Evolutionary conservation across 2,113 vertebrate species (phyloP).

Genomic region (Poicephalus gulielmi): DNA sequence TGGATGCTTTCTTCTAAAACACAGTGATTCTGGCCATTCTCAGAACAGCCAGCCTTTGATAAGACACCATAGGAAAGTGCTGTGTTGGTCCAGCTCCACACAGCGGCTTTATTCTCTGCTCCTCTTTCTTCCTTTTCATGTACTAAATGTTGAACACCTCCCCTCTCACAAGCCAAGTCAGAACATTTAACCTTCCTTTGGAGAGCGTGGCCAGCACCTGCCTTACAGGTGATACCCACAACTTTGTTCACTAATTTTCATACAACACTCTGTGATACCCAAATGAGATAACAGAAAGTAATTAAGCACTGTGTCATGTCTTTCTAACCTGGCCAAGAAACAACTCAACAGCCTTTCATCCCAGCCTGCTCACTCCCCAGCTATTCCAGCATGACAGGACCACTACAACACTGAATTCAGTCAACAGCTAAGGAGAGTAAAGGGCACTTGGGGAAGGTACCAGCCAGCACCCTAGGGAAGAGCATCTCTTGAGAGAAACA

Average conservation of each 20-base stretch:
- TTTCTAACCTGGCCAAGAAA: not conserved
- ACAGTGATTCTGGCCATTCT: not conserved
- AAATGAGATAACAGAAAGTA: not conserved
- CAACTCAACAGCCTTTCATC: not conserved
- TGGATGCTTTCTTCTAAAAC: not conserved
- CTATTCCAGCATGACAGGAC: not conserved
- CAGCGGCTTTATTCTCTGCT: not conserved
- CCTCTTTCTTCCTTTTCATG: not conserved
- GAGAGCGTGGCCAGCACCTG: not conserved
- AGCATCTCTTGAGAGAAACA: not conserved
- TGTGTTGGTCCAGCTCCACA: accelerated
- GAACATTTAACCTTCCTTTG: not conserved
- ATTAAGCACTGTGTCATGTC: not conserved
- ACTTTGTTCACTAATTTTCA: not conserved
- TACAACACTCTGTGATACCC: not conserved
- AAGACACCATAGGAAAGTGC: accelerated
- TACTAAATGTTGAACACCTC: not conserved
- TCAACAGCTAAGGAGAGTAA: not conserved
- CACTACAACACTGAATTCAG: not conserved
- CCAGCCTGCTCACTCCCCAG: not conserved
- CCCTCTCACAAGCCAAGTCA: not conserved
- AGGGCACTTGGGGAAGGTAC: not conserved
- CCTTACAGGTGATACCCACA: not conserved
- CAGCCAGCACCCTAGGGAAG: not conserved
- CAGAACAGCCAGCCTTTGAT: not conserved